These are phyloP conservation scores for Sebastes nivosus DNA, from an alignment of 2,797 vertebrate genomes.

Conservation along the genomic window DNA sequence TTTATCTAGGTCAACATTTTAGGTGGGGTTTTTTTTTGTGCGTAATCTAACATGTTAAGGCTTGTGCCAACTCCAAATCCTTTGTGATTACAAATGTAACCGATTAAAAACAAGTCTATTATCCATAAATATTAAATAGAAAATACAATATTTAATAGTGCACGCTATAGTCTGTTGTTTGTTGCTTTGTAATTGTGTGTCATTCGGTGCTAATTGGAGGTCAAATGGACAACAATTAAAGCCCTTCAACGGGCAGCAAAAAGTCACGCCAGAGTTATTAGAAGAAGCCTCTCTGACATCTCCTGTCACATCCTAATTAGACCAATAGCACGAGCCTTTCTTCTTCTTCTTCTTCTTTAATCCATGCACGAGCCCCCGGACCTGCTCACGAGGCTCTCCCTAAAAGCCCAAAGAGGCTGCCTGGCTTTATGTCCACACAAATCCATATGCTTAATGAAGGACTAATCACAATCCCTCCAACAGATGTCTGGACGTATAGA, in stretches of 20 bases:
- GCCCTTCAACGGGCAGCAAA: conserved; percentile 14
- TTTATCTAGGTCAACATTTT: neutral
- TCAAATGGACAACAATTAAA: conserved; percentile 34
- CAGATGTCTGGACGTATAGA: neutral
- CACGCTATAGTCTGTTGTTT: neutral
- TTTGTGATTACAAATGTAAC: neutral
- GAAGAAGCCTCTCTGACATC: conserved; percentile 4
- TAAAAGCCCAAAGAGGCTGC: neutral
- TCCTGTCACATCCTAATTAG: conserved; percentile 59
- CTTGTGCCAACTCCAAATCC: neutral
- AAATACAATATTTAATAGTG: no score
- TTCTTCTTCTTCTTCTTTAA: conserved; percentile 14
- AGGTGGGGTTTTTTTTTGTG: neutral
- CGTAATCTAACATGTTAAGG: neutral
- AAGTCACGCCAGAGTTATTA: conserved; percentile 27
- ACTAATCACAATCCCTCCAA: conserved; percentile 3
- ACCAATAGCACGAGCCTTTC: conserved; percentile 28
- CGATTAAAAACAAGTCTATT: neutral
- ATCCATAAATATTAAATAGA: neutral
- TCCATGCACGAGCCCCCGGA: conserved; percentile 22
- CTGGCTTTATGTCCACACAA: neutral
- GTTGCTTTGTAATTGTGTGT: neutral
- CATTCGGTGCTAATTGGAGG: conserved; percentile 45
- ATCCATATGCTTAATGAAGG: neutral
- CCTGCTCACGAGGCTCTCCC: neutral